These are phyloP conservation scores for Gadus chalcogrammus DNA, from an alignment of 2,113 vertebrate genomes.

Conservation along the genomic window DNA sequence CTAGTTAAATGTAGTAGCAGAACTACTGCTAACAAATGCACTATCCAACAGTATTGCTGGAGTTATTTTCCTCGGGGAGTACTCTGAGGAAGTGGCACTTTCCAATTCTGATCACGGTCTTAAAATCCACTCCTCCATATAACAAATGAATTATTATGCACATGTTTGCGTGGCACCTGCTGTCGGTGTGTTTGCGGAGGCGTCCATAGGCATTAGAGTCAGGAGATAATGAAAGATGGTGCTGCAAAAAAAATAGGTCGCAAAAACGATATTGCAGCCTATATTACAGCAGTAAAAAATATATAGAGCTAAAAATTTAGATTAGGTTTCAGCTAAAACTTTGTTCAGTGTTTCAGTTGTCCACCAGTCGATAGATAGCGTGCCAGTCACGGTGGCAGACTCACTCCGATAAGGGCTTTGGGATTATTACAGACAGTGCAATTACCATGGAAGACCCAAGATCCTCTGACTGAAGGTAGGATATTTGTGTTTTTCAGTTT, in stretches of 20 bases:
- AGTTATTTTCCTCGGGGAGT: neutral
- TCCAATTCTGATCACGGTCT: neutral
- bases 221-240: conserved; percentile 21
- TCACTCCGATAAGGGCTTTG: conserved; percentile 30
- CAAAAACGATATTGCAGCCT: too few species aligned
- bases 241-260: too few species aligned
- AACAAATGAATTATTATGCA: conserved; percentile 1
- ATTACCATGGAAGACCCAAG: conserved; percentile 28
- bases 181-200: neutral
- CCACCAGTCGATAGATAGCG: too few species aligned
- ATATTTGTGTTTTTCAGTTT: conserved; percentile 29
- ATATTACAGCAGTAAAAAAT: neutral
- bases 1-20: too few species aligned
- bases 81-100: neutral
- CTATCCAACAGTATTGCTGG: neutral
- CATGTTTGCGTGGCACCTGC: conserved; percentile 1
- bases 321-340: conserved; percentile 23
- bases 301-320: conserved; percentile 11
- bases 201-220: neutral
- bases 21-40: neutral
- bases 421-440: conserved; percentile 38
- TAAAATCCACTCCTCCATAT: neutral
- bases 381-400: too few species aligned
- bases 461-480: conserved; percentile 38
- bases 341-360: conserved; percentile 31